Base-by-base conservation (phyloP, 2,888 invertebrate genomes). In the Drosophila monieri region DNA sequence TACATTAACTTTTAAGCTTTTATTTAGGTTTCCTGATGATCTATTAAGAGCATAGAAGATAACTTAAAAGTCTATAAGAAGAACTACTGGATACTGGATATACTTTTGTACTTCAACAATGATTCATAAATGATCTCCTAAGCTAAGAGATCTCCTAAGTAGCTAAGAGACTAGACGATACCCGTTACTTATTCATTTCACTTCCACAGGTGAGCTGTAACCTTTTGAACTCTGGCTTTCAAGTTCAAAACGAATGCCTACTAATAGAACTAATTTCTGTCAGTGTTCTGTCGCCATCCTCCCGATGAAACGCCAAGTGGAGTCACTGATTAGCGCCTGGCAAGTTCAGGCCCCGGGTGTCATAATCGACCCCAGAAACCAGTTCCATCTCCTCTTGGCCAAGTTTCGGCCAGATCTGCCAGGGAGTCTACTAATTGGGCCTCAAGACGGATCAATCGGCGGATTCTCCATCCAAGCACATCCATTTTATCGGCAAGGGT, bases 311-410 rank as follows among this genome's bases (percentile, higher is more conserved):
- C 12, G 54, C 51, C 47, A 61, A 69, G 37, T 68, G n/a, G 32
- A 60, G 47, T 41, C 35, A 37, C 39, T 52, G 54, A 55, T 69
- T 69, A 69, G 69, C 69, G 61, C 62, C 39, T 69, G 61, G 46
- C 70, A 69, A 69, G 64, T 64, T 64, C 64, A 64, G 35, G n/a
- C 35, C 21, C 23, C 8, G 32, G 48, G 68, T 68, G 59, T 67
- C 67, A 68, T 68, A 67, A 59, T 68, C 68, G 53, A 3, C 41
- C 6, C 12, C n/a, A 41, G 14, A 35, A 66, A 46, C 64, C 64
- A 62, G 64, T 64, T 64, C 44, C 23, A 8, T 6, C 21, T 30
- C 21, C 27, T 18, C 10, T 12, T 61, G 62, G 27, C 37, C 64
- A 23, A 52, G 35, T 18, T 41, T 41, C 15, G 53, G 53, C 46